phyloP scores from a whole-genome alignment of 2,888 invertebrate genomes.

The Fragum sueziense region DNA sequence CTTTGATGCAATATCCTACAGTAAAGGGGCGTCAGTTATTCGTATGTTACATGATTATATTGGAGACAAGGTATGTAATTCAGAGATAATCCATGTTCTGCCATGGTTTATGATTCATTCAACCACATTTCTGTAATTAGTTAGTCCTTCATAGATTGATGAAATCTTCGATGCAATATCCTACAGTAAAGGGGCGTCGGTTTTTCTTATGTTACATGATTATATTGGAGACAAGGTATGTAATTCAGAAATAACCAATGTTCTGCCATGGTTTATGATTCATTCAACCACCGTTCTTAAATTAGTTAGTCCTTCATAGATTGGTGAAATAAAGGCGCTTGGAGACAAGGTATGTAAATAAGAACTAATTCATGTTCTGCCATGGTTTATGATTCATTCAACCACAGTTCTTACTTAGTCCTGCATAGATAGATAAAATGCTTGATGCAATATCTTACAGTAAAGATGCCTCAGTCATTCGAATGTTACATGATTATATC shows the following conservation, averaged over 20 bases:
- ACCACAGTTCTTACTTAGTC: no score
- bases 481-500: constrained; percentile 97
- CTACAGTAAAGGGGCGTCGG: constrained; percentile 97
- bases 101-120: no score
- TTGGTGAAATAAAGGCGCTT: no score
- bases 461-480: constrained; percentile 96
- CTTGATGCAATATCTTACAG: constrained; percentile 98
- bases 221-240: constrained; percentile 93
- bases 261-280: no score
- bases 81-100: no score
- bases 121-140: constrained; percentile 87
- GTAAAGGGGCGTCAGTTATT: constrained; percentile 96
- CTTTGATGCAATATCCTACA: constrained; percentile 98
- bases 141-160: constrained; percentile 96
- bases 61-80: constrained; percentile 88
- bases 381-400: no score
- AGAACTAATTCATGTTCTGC: no score
- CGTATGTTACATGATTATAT: constrained; percentile 97
- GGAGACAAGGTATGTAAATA: no score
- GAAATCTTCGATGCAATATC: constrained; percentile 99
- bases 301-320: no score
- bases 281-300: no score
- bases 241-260: no score
- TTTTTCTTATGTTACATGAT: constrained; percentile 96
- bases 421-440: constrained; percentile 97